Base-by-base conservation (phyloP, 2,888 invertebrate genomes). In the Portevinia maculata region DNA sequence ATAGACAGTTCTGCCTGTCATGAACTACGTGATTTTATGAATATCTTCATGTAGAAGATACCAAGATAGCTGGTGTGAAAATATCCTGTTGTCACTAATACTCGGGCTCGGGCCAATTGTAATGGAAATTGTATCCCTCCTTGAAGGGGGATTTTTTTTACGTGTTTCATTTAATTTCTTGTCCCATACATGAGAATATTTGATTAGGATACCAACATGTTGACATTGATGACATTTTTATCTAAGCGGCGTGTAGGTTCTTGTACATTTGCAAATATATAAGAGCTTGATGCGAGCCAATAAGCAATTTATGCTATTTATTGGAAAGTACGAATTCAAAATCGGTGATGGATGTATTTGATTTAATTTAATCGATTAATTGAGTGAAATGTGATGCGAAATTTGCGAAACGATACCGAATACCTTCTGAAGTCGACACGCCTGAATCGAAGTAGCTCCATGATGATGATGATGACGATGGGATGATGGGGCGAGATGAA, bases 351-450 rank as follows among this genome's bases (percentile, higher is more conserved):
- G 69, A 69, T 55, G 13, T 44, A 30, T 11, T 34, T 7, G 52
- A 41, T 60, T 70, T 21, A 39, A 70, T 60, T 60, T 30, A 41
- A 37, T 37, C 28, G 15, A 70, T 59, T 69, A 57, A 41, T 34
- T 13, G 34, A 69, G 50, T 48, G 57, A 59, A 69, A 59, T 48
- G 30, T 57, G 30, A 59, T 62, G 46, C 53, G 37, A 39, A 64
- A 48, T 64, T 55, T 73, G 21, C 64, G 55, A 32, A 15, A 9
- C 39, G 32, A 76, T 69, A 55, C 46, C 37, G 30, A 69, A 53
- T 30, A 59, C 24, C 39, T n/a, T 1, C 21, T n/a, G 13, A 1
- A 3, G 9, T n/a, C 37, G 2, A 3, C 1, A 13, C 9, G 11
- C 5, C 7, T 8, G 13, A 24, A 4, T 7, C 15, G 21, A 7